A percentile compares a stretch with the other conserved stretches of the same genome.
Evolutionary conservation across 2,113 vertebrate species (phyloP).

Genomic region (Anoplopoma fimbria): DNA sequence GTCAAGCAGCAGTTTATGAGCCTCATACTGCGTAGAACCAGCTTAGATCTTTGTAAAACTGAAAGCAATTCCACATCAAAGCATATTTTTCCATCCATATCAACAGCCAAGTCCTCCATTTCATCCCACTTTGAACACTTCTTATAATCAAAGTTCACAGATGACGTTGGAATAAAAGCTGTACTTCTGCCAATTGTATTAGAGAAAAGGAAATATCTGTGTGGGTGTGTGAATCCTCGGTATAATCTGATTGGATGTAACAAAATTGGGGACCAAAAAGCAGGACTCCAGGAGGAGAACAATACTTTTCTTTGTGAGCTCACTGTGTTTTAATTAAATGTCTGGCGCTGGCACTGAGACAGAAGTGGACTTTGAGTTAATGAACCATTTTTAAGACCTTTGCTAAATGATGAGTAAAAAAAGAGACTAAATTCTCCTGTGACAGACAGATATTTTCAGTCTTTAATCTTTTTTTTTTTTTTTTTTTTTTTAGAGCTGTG

Average conservation of each 20-base stretch:
- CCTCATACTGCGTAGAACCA: neutral
- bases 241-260: slow-evolving; percentile 30
- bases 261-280: slow-evolving; percentile 24
- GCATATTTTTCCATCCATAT: neutral
- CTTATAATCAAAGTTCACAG: neutral
- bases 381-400: slow-evolving; percentile 49
- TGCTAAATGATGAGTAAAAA: slow-evolving; percentile 17
- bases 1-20: neutral
- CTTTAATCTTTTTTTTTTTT: slow-evolving; percentile 22
- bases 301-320: slow-evolving; percentile 49
- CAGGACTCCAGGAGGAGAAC: slow-evolving; percentile 23
- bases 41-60: neutral
- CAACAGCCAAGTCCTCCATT: neutral
- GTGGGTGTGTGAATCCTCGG: slow-evolving; percentile 14
- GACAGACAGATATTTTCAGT: slow-evolving; percentile 5
- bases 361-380: slow-evolving; percentile 40
- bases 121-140: slow-evolving; percentile 6
- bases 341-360: slow-evolving; percentile 30
- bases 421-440: neutral
- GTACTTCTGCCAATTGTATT: neutral
- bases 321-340: slow-evolving; percentile 60
- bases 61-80: neutral
- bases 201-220: neutral
- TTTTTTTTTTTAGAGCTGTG: neutral
- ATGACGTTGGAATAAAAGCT: slow-evolving; percentile 11